Conservation (phyloP, 2,113 vertebrate species). For the Dipodomys spectabilis region DNA sequence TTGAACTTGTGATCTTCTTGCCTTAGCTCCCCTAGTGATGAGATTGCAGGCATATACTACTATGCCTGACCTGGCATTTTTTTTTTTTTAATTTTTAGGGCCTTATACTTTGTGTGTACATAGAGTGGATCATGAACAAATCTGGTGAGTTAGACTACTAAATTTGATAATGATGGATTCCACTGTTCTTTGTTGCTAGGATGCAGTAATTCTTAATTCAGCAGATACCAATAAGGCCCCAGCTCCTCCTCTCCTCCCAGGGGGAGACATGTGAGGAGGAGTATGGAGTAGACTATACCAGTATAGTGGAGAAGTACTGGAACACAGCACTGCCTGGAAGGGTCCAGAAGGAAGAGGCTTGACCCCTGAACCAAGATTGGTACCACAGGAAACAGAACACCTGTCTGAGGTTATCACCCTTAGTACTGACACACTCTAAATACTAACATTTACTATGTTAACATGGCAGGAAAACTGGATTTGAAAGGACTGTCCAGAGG, state of each 20-base stretch:
- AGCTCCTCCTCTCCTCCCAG: not conserved
- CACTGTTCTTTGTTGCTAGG: not conserved
- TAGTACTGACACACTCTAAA: not conserved
- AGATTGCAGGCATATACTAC: too few species aligned
- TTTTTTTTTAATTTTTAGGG: not conserved
- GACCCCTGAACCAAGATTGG: not conserved
- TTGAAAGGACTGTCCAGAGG: not conserved
- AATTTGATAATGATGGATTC: constrained; percentile 12
- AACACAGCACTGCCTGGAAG: too few species aligned
- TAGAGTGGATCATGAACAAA: not conserved
- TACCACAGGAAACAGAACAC: not conserved
- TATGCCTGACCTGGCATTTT: too few species aligned
- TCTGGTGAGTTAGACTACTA: not conserved
- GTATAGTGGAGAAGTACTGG: not conserved
- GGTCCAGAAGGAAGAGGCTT: not conserved
- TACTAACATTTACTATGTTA: not conserved
- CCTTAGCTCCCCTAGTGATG: too few species aligned
- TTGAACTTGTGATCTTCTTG: too few species aligned
- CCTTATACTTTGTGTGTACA: not conserved
- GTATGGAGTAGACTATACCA: too few species aligned
- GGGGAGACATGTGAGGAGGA: not conserved
- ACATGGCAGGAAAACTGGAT: not conserved
- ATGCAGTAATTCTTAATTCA: constrained; percentile 1
- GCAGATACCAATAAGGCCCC: not conserved
- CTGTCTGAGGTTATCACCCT: not conserved